Conservation (phyloP, 2,113 vertebrate genomes). For the Puntigrus tetrazona region DNA sequence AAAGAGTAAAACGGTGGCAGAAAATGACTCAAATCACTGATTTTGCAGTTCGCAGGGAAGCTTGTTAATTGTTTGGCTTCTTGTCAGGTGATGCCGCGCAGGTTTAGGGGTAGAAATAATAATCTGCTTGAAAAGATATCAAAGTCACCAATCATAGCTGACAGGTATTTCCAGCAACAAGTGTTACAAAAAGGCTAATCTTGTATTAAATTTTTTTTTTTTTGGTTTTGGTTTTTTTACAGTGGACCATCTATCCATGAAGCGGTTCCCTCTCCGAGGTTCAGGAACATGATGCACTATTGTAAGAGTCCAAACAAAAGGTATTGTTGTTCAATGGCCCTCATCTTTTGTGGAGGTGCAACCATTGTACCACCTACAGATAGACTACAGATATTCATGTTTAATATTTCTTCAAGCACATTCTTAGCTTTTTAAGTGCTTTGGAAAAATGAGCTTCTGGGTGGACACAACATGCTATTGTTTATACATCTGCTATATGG, state of each 20-base stretch:
- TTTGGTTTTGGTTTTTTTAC: no score
- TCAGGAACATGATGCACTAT: conserved; percentile 21
- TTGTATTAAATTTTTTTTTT: not conserved
- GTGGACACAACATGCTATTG: no score
- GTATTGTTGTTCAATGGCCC: not conserved
- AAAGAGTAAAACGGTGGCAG: not conserved
- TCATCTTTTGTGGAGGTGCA: not conserved
- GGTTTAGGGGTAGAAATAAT: not conserved
- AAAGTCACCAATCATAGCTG: not conserved
- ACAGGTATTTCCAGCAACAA: not conserved
- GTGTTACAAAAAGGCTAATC: not conserved
- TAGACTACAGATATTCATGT: not conserved
- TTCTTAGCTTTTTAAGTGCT: not conserved
- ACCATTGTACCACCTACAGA: not conserved
- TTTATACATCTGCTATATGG: not conserved
- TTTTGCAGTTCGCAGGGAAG: not conserved
- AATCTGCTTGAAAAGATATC: not conserved
- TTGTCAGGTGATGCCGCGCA: not conserved
- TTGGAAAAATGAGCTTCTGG: not conserved
- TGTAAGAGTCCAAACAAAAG: conserved; percentile 1
- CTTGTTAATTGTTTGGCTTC: not conserved
- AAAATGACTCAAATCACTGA: not conserved
- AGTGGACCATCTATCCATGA: not conserved
- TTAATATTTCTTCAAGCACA: not conserved
- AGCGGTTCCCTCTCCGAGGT: not conserved